A percentile compares a stretch with the other conserved stretches of the same genome.
phyloP scores from a whole-genome alignment of 2,113 vertebrate species.

The Hippocampus barbouri region DNA sequence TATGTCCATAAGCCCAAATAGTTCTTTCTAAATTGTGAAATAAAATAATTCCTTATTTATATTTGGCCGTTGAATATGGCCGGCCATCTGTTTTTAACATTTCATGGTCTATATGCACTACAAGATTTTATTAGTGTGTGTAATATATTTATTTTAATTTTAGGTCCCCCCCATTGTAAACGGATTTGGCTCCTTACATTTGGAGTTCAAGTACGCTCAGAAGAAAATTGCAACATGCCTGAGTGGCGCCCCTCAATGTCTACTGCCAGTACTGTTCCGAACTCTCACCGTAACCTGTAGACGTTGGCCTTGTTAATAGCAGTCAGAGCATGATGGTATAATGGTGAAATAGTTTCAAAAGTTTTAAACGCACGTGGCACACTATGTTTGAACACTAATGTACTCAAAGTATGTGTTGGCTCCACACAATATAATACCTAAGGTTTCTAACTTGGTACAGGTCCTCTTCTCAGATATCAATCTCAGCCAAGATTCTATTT shows the following conservation, averaged over 20 bases:
- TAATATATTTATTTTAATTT: neutral
- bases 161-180: constrained; percentile 1
- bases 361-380: constrained; percentile 34
- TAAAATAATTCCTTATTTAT: neutral
- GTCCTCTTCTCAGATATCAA: neutral
- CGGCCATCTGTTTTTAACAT: constrained; percentile 18
- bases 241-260: constrained; percentile 56
- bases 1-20: constrained; percentile 22
- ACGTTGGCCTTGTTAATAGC: neutral
- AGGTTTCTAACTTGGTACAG: neutral
- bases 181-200: neutral
- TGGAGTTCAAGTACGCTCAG: neutral
- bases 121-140: neutral
- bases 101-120: constrained; percentile 3
- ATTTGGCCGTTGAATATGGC: constrained; percentile 13
- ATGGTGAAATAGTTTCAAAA: constrained; percentile 14
- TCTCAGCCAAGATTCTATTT: neutral
- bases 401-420: constrained; percentile 17
- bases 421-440: constrained; percentile 4
- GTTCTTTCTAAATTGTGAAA: constrained; percentile 9
- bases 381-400: constrained; percentile 10
- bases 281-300: neutral
- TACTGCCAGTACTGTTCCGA: constrained; percentile 33
- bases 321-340: constrained; percentile 1
- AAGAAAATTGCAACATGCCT: constrained; percentile 8